These are phyloP conservation scores for Ctenosaura bakeri DNA, from an alignment of 2,797 vertebrate species.

Conservation along the genomic window DNA sequence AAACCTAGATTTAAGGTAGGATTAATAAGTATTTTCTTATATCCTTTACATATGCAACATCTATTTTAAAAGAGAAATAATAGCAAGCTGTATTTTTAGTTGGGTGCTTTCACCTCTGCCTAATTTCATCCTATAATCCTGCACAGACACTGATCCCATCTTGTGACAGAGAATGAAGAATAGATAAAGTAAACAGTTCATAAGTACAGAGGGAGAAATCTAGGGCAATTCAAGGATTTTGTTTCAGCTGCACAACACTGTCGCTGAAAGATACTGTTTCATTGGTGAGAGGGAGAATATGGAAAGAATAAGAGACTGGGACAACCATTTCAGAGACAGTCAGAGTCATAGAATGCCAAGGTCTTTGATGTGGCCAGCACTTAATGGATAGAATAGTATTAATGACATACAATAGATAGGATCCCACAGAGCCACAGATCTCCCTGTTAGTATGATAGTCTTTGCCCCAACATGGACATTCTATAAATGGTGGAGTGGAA, in stretches of 20 bases:
- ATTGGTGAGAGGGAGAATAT: no score
- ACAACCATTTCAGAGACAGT: no score
- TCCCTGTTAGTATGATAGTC: no score
- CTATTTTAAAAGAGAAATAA: neutral
- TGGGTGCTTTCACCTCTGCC: neutral
- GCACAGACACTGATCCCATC: slow-evolving; percentile 1
- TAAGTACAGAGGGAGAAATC: neutral
- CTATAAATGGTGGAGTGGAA: no score
- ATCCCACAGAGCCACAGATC: no score
- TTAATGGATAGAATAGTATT: no score
- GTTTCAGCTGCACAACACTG: neutral
- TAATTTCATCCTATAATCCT: neutral
- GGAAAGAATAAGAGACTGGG: no score
- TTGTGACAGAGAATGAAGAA: neutral
- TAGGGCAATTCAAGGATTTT: neutral
- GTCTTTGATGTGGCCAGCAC: no score
- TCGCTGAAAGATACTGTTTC: no score
- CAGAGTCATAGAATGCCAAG: no score
- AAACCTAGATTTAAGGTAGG: neutral
- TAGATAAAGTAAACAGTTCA: neutral
- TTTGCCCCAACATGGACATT: no score
- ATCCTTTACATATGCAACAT: slow-evolving; percentile 37
- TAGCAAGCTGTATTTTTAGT: slow-evolving; percentile 23
- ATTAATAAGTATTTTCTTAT: slow-evolving; percentile 40
- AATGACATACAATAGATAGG: no score